Percentiles rank a stretch among this genome's conserved stretches.
phyloP scores from a whole-genome alignment of 2,113 vertebrate species.

The Cyphomyrus plagiostoma region DNA sequence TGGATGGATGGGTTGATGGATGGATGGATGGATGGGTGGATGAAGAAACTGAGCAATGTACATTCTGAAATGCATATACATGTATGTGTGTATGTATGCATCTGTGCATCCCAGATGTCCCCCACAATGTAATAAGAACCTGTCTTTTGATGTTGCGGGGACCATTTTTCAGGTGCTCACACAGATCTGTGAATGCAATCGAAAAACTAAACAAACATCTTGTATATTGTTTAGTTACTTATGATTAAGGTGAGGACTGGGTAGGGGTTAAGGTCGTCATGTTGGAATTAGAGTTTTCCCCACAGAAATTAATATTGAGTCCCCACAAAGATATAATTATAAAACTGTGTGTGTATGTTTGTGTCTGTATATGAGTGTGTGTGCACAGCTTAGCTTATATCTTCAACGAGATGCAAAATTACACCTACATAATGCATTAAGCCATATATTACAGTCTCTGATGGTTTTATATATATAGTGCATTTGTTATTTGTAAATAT shows the following conservation, averaged over 20 bases:
- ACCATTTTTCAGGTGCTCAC: no score
- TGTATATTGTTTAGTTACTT: no score
- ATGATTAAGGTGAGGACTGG: no score
- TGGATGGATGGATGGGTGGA: not conserved
- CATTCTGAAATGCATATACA: not conserved
- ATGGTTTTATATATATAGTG: not conserved
- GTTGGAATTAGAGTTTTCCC: no score
- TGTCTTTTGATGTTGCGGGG: no score
- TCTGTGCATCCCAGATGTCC: not conserved
- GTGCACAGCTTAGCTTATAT: not conserved
- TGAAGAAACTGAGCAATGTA: not conserved
- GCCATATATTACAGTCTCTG: not conserved
- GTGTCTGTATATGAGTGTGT: not conserved
- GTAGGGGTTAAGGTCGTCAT: no score
- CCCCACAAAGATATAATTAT: no score
- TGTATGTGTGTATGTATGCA: not conserved
- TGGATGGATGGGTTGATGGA: not conserved
- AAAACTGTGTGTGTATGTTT: not conserved
- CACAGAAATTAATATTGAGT: no score
- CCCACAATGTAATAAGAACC: no score
- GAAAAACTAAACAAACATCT: no score
- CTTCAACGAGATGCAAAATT: not conserved
- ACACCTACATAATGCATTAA: not conserved
- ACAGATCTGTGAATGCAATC: no score
- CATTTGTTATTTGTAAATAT: not conserved